Conservation (phyloP, 2,797 vertebrate genomes). For the Labroides dimidiatus region DNA sequence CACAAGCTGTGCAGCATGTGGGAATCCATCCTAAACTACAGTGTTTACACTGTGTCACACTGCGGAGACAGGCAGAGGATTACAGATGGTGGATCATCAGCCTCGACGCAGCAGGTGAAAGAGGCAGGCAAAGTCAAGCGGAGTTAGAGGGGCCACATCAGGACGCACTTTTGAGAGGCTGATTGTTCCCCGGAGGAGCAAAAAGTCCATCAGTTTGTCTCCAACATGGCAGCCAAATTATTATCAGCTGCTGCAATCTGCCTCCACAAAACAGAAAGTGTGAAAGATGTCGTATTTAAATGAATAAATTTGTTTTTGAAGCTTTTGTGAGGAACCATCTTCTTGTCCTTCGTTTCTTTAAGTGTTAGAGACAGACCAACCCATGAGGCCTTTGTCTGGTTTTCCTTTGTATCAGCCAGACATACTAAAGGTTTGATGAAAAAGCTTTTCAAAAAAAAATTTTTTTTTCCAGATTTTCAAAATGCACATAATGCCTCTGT, state of each 20-base stretch:
- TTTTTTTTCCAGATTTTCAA: background rate
- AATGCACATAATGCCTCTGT: slow-evolving; percentile 28
- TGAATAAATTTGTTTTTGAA: background rate
- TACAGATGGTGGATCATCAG: slow-evolving; percentile 64
- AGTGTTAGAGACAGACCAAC: background rate
- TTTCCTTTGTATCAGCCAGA: background rate
- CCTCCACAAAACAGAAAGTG: slow-evolving; percentile 33
- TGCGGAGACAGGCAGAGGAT: slow-evolving; percentile 43
- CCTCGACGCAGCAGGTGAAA: slow-evolving; percentile 52
- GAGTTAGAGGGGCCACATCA: slow-evolving; percentile 49
- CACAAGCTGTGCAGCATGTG: slow-evolving; percentile 73
- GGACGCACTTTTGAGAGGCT: slow-evolving; percentile 44
- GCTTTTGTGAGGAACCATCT: too few relatives aligned
- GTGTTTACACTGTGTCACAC: slow-evolving; percentile 63
- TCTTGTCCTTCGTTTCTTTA: too few relatives aligned
- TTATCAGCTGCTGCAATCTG: slow-evolving; percentile 52
- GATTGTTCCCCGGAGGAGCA: slow-evolving; percentile 58
- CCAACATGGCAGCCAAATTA: slow-evolving; percentile 33
- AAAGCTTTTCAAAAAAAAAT: background rate
- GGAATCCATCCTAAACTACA: slow-evolving; percentile 56
- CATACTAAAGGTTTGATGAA: background rate
- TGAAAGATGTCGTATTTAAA: background rate
- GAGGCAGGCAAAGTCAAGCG: slow-evolving; percentile 44
- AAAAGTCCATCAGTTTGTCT: slow-evolving; percentile 62
- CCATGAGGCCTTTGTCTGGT: background rate